Base-by-base conservation (phyloP, 2,888 invertebrate species). In the Meandrusa payeni region DNA sequence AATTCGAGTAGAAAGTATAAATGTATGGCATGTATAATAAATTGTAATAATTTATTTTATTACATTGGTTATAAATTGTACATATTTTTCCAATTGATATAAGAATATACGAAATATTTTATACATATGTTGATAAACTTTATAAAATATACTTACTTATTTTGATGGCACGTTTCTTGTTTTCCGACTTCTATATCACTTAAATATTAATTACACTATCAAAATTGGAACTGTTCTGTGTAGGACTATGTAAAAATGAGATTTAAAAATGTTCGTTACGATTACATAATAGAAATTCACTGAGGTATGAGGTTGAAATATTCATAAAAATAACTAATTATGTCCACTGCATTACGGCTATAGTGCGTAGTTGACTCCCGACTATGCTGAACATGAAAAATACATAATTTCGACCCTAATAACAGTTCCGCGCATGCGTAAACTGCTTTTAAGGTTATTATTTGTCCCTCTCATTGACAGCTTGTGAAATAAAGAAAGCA, bases 381-480 rank as follows among this genome's bases (percentile, higher is more conserved):
- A 34, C 32, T 54, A 45, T 48, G 46, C 32, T 47, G 37, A 26
- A 37, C 40, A 31, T 48, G 53, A 48, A 45, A 52, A 50, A 49
- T 48, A 52, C 53, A 51, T 52, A 47, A 46, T 34, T 41, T 33
- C 50, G 48, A 58, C 50, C 57, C 48, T 47, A 41, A 55, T 50
- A 51, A 46, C 28, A 36, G 43, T 54, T 55, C 42, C 61, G 76
- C 85, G 85, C 85, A 77, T 76, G 85, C 81, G 77, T 74, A 50
- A 47, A n/a, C 41, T 31, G 50, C 48, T 59, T 64, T 58, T 47
- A 49, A 74, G 77, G 80, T 81, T 80, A 82, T 80, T 57, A 42
- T 49, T 48, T 56, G 47, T 76, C 80, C 57, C 71, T 59, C 48
- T 72, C 56, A 10, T 39, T 54, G 44, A 43, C 38, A 11, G 40